Percentiles rank a stretch among this genome's conserved stretches.
Conservation (phyloP, 2,888 invertebrate species). For the Drosophila affinis region DNA sequence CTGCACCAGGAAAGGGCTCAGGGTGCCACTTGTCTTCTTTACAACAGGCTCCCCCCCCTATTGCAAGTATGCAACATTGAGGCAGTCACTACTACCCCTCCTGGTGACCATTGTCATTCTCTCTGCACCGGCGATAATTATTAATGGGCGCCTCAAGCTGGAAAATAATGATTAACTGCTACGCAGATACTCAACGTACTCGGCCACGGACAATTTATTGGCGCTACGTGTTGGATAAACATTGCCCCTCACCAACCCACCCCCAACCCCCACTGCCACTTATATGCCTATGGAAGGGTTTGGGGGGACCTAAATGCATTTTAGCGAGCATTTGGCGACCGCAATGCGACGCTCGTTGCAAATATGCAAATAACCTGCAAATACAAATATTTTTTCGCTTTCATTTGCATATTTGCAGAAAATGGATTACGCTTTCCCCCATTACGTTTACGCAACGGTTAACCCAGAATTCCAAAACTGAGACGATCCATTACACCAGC, state of each 20-base stretch:
- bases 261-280: constrained; percentile 1
- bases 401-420: constrained; percentile 23
- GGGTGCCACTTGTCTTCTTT: neutral
- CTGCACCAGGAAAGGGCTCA: neutral
- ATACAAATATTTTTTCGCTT: constrained; percentile 26
- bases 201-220: constrained; percentile 52
- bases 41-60: neutral
- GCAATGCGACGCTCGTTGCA: constrained; percentile 48
- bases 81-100: neutral
- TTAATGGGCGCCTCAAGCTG: constrained; percentile 69
- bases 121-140: constrained; percentile 53
- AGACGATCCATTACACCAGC: neutral
- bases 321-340: constrained; percentile 27
- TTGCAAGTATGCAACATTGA: neutral
- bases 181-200: constrained; percentile 39
- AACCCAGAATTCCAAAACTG: neutral
- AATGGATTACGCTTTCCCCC: neutral
- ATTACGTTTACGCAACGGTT: neutral
- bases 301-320: constrained; percentile 37
- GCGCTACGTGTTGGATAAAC: constrained; percentile 45
- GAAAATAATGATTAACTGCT: constrained; percentile 74
- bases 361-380: constrained; percentile 63
- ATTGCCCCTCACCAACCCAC: constrained; percentile 5
- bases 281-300: constrained; percentile 4
- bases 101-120: neutral